phyloP scores from a whole-genome alignment of 2,888 invertebrate genomes.

The Anthophora plumipes region DNA sequence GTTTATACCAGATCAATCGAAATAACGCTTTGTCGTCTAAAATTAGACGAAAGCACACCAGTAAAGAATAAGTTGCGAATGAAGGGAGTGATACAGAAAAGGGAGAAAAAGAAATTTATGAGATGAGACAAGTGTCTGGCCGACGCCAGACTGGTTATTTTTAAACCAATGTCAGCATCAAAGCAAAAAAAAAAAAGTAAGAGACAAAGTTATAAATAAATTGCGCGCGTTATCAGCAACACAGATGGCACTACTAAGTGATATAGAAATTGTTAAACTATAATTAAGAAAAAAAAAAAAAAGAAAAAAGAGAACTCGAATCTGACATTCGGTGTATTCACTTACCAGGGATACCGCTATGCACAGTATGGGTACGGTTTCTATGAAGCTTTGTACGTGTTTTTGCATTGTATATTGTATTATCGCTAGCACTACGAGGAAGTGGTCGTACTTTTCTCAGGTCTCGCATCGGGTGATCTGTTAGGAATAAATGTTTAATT shows the following conservation, averaged over 20 bases:
- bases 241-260: conserved; percentile 66
- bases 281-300: conserved; percentile 1
- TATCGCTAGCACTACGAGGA: conserved; percentile 84
- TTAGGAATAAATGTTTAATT: conserved; percentile 6
- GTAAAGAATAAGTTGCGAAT: conserved; percentile 38
- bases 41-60: conserved; percentile 57
- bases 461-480: conserved; percentile 81
- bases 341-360: conserved; percentile 81
- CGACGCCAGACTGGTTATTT: conserved; percentile 74
- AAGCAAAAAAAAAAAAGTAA: conserved; percentile 75
- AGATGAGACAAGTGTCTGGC: conserved; percentile 58
- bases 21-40: conserved; percentile 30
- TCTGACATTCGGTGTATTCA: not conserved
- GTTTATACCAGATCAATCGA: conserved; percentile 37
- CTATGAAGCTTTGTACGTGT: conserved; percentile 77
- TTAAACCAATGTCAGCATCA: conserved; percentile 73
- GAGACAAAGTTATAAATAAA: conserved; percentile 76
- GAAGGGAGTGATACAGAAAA: conserved; percentile 17
- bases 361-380: conserved; percentile 76
- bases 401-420: conserved; percentile 81
- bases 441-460: conserved; percentile 80
- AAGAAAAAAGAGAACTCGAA: not conserved
- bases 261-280: conserved; percentile 20
- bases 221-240: conserved; percentile 66
- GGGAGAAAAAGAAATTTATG: conserved; percentile 33